Evolutionary conservation across 2,888 invertebrate genomes (phyloP).

Genomic region (Mycalesis mineus): DNA sequence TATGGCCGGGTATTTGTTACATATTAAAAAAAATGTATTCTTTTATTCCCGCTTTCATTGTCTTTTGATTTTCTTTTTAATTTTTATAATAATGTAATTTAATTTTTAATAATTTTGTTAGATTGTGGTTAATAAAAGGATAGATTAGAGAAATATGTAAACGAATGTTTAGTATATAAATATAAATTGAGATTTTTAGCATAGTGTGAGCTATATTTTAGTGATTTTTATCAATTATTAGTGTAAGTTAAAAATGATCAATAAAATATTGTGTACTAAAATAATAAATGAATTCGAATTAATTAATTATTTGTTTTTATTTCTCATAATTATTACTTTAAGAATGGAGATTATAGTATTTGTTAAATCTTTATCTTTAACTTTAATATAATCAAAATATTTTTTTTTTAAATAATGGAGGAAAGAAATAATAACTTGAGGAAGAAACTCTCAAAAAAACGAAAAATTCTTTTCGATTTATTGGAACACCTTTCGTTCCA

Average conservation of each 20-base stretch:
- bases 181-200: conserved; percentile 9
- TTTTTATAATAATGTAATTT: too few relatives aligned
- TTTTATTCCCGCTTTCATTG: not conserved
- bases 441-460: too few relatives aligned
- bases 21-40: not conserved
- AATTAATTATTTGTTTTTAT: not conserved
- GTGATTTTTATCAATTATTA: not conserved
- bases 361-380: too few relatives aligned
- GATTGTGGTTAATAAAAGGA: not conserved
- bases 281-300: conserved; percentile 4
- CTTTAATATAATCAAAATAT: too few relatives aligned
- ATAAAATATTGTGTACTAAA: conserved; percentile 16
- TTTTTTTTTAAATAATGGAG: too few relatives aligned
- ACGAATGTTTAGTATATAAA: not conserved
- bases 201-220: not conserved
- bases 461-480: too few relatives aligned
- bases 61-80: too few relatives aligned
- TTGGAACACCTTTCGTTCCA: not conserved
- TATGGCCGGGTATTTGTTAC: not conserved
- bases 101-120: too few relatives aligned
- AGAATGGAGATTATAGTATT: too few relatives aligned
- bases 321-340: too few relatives aligned
- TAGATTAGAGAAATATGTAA: not conserved
- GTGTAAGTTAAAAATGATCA: conserved; percentile 8
- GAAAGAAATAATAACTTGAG: too few relatives aligned